Evolutionary conservation across 1,140 invertebrate genomes (phyloP), one percentile per base, ranked within the genome.

Genomic region (Archegozetes longisetosus): DNA sequence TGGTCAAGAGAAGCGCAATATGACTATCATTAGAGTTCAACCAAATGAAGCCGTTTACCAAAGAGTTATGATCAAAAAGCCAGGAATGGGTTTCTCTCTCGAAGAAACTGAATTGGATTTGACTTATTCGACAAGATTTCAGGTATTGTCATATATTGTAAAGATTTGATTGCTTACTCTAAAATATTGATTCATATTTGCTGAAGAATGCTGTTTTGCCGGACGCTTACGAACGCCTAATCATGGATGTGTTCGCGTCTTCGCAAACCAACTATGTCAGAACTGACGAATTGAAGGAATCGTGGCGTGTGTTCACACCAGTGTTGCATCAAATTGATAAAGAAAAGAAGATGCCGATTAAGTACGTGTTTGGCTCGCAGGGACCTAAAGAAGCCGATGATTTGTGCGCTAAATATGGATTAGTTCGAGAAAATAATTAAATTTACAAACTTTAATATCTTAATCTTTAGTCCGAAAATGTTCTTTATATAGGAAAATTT

Each of bases 31-130:
- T 29, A 66, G 77, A n/a, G 75, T 79, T 3, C 77, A 79, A 66
- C 78, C 78, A 12, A 73, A 74, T 61, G 77, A 79, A 65, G 76
- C 78, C 25, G 74, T 79, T 6, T 79, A 79, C 66, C 68, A 78
- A 65, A 79, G 79, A 65, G 68, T 79, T 66, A 79, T 76, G 71
- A 74, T 74, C 3, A 79, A 79, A 64, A 68, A 67, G 28, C 77
- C 78, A 1, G 78, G 77, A 23, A 77, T 78, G 70, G 66, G 66
- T 23, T 74, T 78, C 61, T 70, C 70, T 51, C 67, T 72, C 53
- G 73, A 75, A 60, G 75, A 79, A 62, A 76, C 75, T 27, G 78
- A 79, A 60, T 66, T 79, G 13, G 77, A 79, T 64, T 67, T 79
- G 14, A 76, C 74, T 3, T 79, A 79, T 62, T 69, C 71, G 47